phyloP scores from a whole-genome alignment of 2,888 invertebrate species.

The Watsonalla binaria region DNA sequence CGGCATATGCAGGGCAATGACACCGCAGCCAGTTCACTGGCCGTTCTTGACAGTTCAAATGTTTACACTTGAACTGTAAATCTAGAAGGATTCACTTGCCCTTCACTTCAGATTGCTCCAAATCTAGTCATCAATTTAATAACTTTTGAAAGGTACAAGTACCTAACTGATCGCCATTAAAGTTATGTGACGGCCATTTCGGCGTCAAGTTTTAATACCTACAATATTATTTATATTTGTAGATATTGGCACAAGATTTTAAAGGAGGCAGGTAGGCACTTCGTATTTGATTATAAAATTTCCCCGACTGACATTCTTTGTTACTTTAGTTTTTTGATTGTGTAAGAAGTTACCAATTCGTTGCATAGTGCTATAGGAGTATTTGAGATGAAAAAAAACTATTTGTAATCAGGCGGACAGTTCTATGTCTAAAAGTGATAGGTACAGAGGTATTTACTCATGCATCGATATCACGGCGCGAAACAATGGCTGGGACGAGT shows the following conservation, averaged over 20 bases:
- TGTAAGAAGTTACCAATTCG: too few species aligned
- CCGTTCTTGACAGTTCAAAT: conserved; percentile 79
- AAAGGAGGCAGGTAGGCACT: too few species aligned
- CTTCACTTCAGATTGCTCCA: conserved; percentile 37
- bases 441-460: conserved; percentile 10
- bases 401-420: too few species aligned
- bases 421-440: conserved; percentile 21
- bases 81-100: conserved; percentile 60
- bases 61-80: conserved; percentile 62
- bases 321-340: too few species aligned
- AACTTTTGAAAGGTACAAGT: conserved; percentile 8
- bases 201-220: too few species aligned
- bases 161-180: conserved; percentile 10
- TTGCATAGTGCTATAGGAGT: too few species aligned
- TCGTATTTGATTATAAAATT: too few species aligned
- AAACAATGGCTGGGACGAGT: conserved; percentile 68
- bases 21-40: conserved; percentile 69
- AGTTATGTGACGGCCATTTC: not conserved
- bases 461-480: conserved; percentile 39
- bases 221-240: too few species aligned
- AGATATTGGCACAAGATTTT: too few species aligned
- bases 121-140: conserved; percentile 17
- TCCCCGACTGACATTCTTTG: too few species aligned
- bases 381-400: too few species aligned
- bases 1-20: conserved; percentile 74